A percentile compares a stretch with the other conserved stretches of the same genome.
phyloP scores from a whole-genome alignment of 2,797 vertebrate species.

The Anas flavirostris region DNA sequence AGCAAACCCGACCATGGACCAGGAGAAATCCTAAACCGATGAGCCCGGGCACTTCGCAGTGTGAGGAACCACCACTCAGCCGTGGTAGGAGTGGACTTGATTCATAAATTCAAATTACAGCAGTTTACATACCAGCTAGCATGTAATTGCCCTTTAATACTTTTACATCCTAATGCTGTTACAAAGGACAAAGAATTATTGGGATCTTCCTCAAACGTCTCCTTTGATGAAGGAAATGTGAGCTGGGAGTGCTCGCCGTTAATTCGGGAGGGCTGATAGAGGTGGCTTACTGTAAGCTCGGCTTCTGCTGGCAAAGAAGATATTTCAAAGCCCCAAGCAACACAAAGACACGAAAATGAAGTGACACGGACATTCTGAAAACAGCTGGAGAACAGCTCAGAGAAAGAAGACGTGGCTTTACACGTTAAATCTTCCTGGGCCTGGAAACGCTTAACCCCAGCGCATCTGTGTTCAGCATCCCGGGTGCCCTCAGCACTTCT shows the following conservation, averaged over 20 bases:
- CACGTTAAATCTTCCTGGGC: constrained; percentile 25
- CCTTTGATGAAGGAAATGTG: constrained; percentile 27
- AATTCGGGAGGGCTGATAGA: constrained; percentile 16
- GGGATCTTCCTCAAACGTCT: not conserved
- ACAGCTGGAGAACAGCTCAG: constrained; percentile 28
- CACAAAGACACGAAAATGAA: constrained; percentile 36
- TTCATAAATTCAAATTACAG: constrained; percentile 36
- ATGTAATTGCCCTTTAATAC: constrained; percentile 44
- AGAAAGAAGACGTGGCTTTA: constrained; percentile 40
- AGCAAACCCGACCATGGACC: not conserved
- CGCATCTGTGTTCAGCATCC: not conserved
- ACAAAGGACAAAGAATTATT: constrained; percentile 33
- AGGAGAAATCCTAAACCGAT: not conserved
- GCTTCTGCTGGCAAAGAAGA: not conserved
- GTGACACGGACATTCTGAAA: constrained; percentile 17
- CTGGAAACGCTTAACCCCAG: constrained; percentile 1
- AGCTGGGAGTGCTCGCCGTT: constrained; percentile 1
- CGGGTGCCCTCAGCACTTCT: not conserved
- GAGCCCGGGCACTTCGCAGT: not conserved
- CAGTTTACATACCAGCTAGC: constrained; percentile 34
- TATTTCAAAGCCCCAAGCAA: constrained; percentile 8
- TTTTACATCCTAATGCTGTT: not conserved
- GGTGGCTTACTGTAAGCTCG: not conserved
- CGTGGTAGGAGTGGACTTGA: not conserved
- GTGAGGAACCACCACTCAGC: not conserved